Evolutionary conservation across 2,797 vertebrate genomes (phyloP).

Genomic region (Propithecus perrieri): DNA sequence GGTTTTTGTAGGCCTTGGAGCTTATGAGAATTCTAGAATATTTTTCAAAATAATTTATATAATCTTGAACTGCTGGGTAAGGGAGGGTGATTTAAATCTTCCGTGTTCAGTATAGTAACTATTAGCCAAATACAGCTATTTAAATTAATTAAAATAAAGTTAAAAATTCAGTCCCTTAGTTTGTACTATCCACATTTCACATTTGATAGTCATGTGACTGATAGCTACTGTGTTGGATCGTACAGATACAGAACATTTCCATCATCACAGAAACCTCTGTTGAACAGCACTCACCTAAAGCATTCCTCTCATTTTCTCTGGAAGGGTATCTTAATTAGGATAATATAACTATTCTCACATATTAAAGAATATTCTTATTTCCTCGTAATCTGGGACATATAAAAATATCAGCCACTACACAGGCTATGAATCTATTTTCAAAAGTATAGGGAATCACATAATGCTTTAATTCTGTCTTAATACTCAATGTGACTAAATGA

Average conservation of each 20-base stretch:
- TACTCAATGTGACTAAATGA: conserved; percentile 14
- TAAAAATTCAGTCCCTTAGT: neutral
- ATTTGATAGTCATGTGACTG: neutral
- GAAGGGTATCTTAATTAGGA: neutral
- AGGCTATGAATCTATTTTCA: conserved; percentile 6
- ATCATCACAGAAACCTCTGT: neutral
- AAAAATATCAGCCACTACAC: conserved; percentile 8
- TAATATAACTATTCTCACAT: conserved; percentile 13
- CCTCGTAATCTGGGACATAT: conserved; percentile 9
- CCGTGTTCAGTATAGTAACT: neutral
- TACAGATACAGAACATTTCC: neutral
- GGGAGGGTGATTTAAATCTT: neutral
- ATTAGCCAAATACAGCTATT: neutral
- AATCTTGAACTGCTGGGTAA: conserved; percentile 15
- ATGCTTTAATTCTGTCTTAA: neutral
- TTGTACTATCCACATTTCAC: conserved; percentile 3
- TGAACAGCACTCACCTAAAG: neutral
- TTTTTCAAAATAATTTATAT: conserved; percentile 32
- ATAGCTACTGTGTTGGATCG: neutral
- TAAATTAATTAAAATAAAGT: conserved; percentile 48
- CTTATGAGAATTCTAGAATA: neutral
- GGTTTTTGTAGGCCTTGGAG: conserved; percentile 30
- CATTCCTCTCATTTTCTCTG: conserved; percentile 23
- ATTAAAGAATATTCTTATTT: conserved; percentile 15
- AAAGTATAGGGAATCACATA: neutral